These are phyloP conservation scores for Miichthys miiuy DNA, from an alignment of 2,797 vertebrate genomes.

Conservation along the genomic window DNA sequence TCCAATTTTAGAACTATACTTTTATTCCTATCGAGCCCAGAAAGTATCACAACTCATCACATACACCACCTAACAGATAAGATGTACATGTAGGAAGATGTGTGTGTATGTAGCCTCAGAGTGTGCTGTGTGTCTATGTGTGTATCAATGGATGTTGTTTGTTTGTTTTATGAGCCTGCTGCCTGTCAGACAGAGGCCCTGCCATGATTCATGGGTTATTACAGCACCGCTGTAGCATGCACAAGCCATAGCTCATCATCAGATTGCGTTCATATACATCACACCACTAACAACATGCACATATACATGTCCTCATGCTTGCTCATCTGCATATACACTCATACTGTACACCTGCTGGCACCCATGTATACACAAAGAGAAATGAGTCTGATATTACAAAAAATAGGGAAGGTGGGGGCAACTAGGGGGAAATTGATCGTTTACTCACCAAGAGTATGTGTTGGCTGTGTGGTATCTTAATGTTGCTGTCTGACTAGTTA, in stretches of 20 bases:
- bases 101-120: not conserved
- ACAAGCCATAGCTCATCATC: conserved; percentile 79
- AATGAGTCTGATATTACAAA: conserved; percentile 51
- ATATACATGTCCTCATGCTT: conserved; percentile 41
- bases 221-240: conserved; percentile 71
- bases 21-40: not conserved
- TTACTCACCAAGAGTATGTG: conserved; percentile 56
- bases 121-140: conserved; percentile 2
- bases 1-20: not conserved
- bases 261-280: conserved; percentile 78
- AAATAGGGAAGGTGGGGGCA: conserved; percentile 41
- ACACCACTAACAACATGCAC: conserved; percentile 45
- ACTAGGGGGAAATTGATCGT: conserved; percentile 68
- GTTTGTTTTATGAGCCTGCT: conserved; percentile 71
- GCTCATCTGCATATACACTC: conserved; percentile 18
- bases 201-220: conserved; percentile 82
- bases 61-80: not conserved
- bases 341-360: not conserved
- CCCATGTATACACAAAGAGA: not conserved
- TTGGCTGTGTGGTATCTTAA: conserved; percentile 70
- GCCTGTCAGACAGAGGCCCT: conserved; percentile 68
- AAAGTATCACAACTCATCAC: not conserved
- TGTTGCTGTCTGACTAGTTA: conserved; percentile 63
- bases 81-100: not conserved
- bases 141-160: conserved; percentile 37